Evolutionary conservation across 2,113 vertebrate genomes (phyloP).

Genomic region (Salminus brasiliensis): DNA sequence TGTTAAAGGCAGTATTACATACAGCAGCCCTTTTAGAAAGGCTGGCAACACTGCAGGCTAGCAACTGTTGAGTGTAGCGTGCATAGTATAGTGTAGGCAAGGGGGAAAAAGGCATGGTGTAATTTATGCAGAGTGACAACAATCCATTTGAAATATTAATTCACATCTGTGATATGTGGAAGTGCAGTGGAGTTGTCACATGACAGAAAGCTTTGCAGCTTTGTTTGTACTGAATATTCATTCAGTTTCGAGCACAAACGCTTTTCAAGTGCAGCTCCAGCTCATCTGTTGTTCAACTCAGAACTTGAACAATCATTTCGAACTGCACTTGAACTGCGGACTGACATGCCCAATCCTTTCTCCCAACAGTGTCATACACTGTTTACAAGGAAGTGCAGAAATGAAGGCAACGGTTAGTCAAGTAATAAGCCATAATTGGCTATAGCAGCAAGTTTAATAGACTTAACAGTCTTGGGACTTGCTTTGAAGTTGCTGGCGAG

Average conservation of each 20-base stretch:
- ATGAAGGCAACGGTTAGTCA: background rate
- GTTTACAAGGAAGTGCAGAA: slow-evolving; percentile 13
- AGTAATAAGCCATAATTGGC: background rate
- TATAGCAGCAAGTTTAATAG: slow-evolving; percentile 18
- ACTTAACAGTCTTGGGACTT: background rate
- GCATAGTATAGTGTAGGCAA: background rate
- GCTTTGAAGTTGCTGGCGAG: slow-evolving; percentile 8
- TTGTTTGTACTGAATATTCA: slow-evolving; percentile 19
- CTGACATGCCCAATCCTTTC: background rate
- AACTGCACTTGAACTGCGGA: background rate
- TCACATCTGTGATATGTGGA: background rate
- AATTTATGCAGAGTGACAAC: background rate
- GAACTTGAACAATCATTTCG: background rate
- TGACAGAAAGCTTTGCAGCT: background rate
- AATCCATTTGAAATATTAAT: slow-evolving; percentile 19
- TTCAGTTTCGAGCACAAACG: background rate
- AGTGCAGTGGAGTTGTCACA: background rate
- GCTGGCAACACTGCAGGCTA: too few species aligned
- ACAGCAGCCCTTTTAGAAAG: too few species aligned
- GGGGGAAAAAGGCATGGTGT: background rate
- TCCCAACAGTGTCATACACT: background rate
- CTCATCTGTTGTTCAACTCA: background rate
- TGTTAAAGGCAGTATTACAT: too few species aligned
- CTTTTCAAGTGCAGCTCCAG: background rate
- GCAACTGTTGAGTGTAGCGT: background rate